Evolutionary conservation across 2,888 invertebrate genomes (phyloP).

Genomic region (Platycnemis pennipes): DNA sequence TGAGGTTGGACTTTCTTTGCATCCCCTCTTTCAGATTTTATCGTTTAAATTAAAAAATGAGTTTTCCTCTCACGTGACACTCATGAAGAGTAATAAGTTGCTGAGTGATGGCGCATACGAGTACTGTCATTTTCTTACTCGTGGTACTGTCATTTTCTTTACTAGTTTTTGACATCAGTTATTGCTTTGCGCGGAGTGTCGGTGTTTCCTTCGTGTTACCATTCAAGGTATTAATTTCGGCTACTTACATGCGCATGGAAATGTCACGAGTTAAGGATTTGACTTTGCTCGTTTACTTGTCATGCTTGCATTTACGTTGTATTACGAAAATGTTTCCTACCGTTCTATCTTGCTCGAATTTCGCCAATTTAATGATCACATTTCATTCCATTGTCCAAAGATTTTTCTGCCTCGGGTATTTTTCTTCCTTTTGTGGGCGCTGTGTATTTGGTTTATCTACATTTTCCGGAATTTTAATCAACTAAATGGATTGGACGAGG

Average conservation of each 20-base stretch:
- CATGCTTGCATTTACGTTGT: not conserved
- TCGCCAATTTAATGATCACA: not conserved
- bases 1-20: slow-evolving; percentile 19
- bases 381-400: not conserved
- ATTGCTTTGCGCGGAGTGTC: too few species aligned
- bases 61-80: slow-evolving; percentile 45
- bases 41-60: not conserved
- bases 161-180: too few species aligned
- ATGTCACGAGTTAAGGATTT: not conserved
- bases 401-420: not conserved
- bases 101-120: too few species aligned
- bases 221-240: too few species aligned
- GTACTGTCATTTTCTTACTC: too few species aligned
- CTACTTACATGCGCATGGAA: too few species aligned
- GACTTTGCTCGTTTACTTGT: not conserved
- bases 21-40: not conserved
- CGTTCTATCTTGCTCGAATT: not conserved
- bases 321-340: not conserved
- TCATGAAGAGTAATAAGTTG: too few species aligned
- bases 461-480: slow-evolving; percentile 44
- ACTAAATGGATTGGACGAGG: slow-evolving; percentile 44
- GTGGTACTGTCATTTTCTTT: too few species aligned
- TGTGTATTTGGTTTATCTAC: not conserved
- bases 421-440: not conserved
- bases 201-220: too few species aligned